phyloP scores from a whole-genome alignment of 92 coral and sea anemone genomes.

The Diadumene lineata region DNA sequence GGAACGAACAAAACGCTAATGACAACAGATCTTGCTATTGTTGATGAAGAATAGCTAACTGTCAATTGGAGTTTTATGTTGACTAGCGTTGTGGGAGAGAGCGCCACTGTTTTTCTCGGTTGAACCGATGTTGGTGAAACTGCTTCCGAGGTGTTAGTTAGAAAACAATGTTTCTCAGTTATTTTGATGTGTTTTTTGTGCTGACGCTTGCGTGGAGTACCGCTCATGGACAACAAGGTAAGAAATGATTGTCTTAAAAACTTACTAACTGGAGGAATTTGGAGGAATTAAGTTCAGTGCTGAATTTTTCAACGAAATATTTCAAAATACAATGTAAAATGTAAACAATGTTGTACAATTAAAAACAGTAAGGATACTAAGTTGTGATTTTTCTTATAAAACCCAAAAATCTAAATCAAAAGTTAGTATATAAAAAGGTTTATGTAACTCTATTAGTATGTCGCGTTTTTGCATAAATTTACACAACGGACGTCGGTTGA shows the following conservation, averaged over 20 bases:
- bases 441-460: too few relatives aligned
- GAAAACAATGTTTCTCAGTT: neutral
- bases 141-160: neutral
- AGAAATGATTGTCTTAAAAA: neutral
- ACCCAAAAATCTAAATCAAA: too few relatives aligned
- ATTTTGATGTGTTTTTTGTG: neutral
- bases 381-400: too few relatives aligned
- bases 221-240: constrained; percentile 1
- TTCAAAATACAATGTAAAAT: too few relatives aligned
- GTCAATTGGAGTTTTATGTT: neutral
- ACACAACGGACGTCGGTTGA: neutral
- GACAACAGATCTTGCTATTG: neutral
- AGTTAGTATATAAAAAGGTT: too few relatives aligned
- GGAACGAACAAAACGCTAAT: neutral
- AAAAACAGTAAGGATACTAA: too few relatives aligned
- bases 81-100: neutral
- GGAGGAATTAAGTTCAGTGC: too few relatives aligned
- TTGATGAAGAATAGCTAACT: neutral
- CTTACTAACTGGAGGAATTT: too few relatives aligned
- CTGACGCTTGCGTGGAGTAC: neutral
- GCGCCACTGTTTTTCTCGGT: neutral
- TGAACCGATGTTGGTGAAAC: neutral
- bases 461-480: too few relatives aligned
- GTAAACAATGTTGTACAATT: too few relatives aligned
- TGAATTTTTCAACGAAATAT: too few relatives aligned